Evolutionary conservation across 2,888 invertebrate species (phyloP), one percentile per base, ranked within the genome.

Genomic region (Athripsodes cinereus): DNA sequence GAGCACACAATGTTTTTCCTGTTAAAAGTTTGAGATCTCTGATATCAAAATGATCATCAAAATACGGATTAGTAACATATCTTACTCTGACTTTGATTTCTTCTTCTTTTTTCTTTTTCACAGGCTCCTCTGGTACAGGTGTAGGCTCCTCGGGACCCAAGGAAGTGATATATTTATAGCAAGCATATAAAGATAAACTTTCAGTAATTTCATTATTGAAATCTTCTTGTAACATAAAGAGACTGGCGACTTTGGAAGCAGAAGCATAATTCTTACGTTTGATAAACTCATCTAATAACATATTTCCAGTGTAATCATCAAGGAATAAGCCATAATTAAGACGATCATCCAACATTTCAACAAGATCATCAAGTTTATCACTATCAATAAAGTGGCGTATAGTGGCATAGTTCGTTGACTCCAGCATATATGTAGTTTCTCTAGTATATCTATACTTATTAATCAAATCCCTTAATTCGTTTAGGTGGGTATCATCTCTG

Each of bases 21-120:
- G 90, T 79, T 44, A 92, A 74, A 68, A 84, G 80, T 22, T 80
- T 71, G 5, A 86, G 81, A 64, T 91, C 86, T 59, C 73, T 81
- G 19, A 96, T 78, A 73, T 94, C 94, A 75, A 94, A 93, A 72
- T 96, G 95, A 68, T 92, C 89, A 75, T 96, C 96, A 73, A 88
- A 87, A 70, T 81, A 91, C 0, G 87, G 85, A 70, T 94, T 93
- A 66, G 89, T 81, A 40, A 98, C 68, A 70, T 81, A 96, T 58
- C 80, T 81, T 0, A 96, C 85, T 65, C 94, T 80, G 8, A 94
- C 80, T 74, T 87, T 88, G 21, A 84, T 74, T 74, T 84, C 82
- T 67, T 84, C 84, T 62, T 81, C 78, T 10, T 67, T 67, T 53
- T 62, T 65, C 60, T 70, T 71, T 57, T 68, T 71, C 34, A 22